Percentiles rank a stretch among this genome's conserved stretches.
These are phyloP conservation scores for Suillia variegata DNA, from an alignment of 2,888 invertebrate species.

Conservation along the genomic window DNA sequence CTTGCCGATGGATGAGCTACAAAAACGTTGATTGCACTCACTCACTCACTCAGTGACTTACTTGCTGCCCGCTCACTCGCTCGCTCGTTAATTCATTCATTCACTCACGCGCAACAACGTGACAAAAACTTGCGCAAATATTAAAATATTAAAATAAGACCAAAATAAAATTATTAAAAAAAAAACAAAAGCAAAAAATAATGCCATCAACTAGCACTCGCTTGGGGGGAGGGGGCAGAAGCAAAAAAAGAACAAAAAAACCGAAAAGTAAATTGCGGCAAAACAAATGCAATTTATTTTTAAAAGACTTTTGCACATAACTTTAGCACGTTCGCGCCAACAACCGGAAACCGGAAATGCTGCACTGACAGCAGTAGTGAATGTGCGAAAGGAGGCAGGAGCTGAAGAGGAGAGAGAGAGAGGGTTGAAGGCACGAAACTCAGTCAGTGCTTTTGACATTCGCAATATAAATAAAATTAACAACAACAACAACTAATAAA, in stretches of 20 bases:
- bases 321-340: conserved; percentile 28
- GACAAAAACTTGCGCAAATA: conserved; percentile 34
- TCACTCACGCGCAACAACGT: conserved; percentile 34
- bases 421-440: no score
- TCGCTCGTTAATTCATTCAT: no score
- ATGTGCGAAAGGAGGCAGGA: no score
- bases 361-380: no score
- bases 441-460: neutral
- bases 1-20: no score
- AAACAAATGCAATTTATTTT: conserved; percentile 39
- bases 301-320: conserved; percentile 22
- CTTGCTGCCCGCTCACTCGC: neutral
- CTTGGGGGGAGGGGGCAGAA: no score
- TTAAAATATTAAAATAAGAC: neutral
- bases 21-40: neutral
- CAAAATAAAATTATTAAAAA: conserved; percentile 15
- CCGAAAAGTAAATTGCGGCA: conserved; percentile 11
- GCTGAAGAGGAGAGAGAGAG: no score
- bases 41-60: neutral
- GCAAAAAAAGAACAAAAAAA: conserved; percentile 14
- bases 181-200: conserved; percentile 17
- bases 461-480: conserved; percentile 16
- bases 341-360: conserved; percentile 28
- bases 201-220: conserved; percentile 5
- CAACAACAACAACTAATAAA: no score